These are phyloP conservation scores for Capitulum mitella DNA, from an alignment of 2,888 invertebrate genomes.

Conservation along the genomic window DNA sequence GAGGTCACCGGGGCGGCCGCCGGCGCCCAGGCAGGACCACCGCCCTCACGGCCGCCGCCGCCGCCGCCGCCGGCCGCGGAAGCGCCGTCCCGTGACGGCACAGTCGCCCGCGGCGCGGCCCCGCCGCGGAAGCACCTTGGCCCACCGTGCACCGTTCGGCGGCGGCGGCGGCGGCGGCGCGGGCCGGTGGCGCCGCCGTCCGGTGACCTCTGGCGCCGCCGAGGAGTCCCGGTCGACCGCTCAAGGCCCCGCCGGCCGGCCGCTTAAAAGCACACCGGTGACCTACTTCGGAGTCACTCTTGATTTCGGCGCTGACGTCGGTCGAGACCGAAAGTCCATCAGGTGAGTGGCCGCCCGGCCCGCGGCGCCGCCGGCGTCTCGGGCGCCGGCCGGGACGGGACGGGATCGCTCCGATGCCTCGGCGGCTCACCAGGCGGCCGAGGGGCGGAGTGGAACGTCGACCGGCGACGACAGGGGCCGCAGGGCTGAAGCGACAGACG, in stretches of 20 bases:
- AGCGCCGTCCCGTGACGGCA: background rate
- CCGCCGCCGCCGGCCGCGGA: background rate
- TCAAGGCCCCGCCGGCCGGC: background rate
- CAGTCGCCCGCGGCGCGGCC: background rate
- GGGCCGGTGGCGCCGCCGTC: background rate
- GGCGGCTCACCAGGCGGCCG: no score
- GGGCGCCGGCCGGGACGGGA: no score
- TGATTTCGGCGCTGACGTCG: background rate
- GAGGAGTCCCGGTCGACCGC: background rate
- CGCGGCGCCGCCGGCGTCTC: background rate
- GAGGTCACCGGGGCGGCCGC: no score
- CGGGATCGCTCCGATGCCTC: no score
- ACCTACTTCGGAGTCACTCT: conserved; percentile 7
- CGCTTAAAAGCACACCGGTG: background rate
- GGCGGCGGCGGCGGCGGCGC: background rate
- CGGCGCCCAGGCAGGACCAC: no score
- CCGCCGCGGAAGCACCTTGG: conserved; percentile 7
- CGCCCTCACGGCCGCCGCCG: no score
- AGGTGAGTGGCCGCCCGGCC: background rate
- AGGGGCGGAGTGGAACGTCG: no score
- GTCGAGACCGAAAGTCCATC: background rate
- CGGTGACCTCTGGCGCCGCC: background rate
- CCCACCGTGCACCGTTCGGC: background rate
- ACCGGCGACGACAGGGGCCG: no score
- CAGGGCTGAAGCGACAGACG: no score